Percentiles rank a stretch among this genome's conserved stretches.
These are phyloP conservation scores for Drosophila pseudoobscura DNA, from an alignment of 1,140 invertebrate species.

Conservation along the genomic window DNA sequence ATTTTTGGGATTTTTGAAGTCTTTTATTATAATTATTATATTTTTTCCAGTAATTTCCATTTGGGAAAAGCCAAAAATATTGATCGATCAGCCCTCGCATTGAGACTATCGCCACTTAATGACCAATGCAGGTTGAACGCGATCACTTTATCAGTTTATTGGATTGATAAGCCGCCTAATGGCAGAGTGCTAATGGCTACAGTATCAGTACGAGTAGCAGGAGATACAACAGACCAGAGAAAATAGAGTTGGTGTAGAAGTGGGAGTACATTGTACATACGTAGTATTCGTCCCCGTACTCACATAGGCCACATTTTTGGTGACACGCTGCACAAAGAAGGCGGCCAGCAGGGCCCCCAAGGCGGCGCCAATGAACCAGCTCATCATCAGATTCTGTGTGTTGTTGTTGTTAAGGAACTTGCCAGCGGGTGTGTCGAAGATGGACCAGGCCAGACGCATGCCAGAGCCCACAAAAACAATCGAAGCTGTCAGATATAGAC, in stretches of 20 bases:
- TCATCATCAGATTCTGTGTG: conserved; percentile 72
- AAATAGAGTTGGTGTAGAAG: background rate
- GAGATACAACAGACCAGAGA: conserved; percentile 4
- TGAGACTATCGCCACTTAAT: conserved; percentile 46
- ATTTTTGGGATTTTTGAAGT: too few relatives aligned
- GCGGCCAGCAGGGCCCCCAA: conserved; percentile 62
- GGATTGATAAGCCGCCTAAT: conserved; percentile 33
- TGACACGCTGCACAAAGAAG: conserved; percentile 68
- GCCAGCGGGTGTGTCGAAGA: conserved; percentile 69
- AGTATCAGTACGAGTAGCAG: conserved; percentile 8
- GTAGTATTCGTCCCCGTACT: conserved; percentile 25
- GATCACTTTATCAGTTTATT: conserved; percentile 51
- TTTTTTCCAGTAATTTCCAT: background rate
- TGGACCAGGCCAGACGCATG: conserved; percentile 71
- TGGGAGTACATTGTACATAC: too few relatives aligned
- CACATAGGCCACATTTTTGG: conserved; percentile 79
- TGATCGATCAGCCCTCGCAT: conserved; percentile 46
- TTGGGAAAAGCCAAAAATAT: conserved; percentile 4
- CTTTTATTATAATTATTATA: too few relatives aligned
- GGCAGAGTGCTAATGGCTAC: conserved; percentile 20
- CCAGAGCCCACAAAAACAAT: conserved; percentile 68
- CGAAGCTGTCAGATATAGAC: conserved; percentile 37
- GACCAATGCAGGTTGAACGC: conserved; percentile 59
- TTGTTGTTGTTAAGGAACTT: conserved; percentile 61
- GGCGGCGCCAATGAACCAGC: conserved; percentile 69